Evolutionary conservation across 2,797 vertebrate genomes (phyloP).

Genomic region (Pristis pectinata): DNA sequence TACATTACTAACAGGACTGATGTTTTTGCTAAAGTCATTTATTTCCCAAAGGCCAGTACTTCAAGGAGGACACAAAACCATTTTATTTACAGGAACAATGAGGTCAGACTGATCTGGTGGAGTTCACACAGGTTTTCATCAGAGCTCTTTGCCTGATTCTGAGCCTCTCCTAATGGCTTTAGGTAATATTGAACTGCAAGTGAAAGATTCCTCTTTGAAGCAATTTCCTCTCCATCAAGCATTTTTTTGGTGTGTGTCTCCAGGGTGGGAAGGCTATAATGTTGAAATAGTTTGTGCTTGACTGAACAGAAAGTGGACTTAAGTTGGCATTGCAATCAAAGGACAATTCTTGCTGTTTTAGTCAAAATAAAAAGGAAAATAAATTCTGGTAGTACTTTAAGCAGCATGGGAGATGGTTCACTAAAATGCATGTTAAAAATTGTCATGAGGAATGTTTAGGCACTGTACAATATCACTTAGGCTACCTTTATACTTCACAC

Average conservation of each 20-base stretch:
- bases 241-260: background rate
- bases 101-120: background rate
- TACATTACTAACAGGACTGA: background rate
- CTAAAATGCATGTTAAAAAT: background rate
- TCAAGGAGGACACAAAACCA: background rate
- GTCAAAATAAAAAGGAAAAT: background rate
- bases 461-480: background rate
- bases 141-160: background rate
- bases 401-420: background rate
- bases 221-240: background rate
- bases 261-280: background rate
- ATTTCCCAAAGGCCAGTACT: background rate
- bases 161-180: background rate
- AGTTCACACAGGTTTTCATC: background rate
- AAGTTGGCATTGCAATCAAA: background rate
- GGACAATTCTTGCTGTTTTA: background rate
- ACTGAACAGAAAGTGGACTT: background rate
- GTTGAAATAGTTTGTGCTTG: background rate
- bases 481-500: background rate
- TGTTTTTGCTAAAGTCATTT: background rate
- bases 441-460: background rate
- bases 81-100: background rate
- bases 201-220: background rate
- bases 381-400: slow-evolving; percentile 13
- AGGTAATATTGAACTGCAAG: background rate